Conservation (phyloP, 2,888 invertebrate genomes). For the Melieria picta region DNA sequence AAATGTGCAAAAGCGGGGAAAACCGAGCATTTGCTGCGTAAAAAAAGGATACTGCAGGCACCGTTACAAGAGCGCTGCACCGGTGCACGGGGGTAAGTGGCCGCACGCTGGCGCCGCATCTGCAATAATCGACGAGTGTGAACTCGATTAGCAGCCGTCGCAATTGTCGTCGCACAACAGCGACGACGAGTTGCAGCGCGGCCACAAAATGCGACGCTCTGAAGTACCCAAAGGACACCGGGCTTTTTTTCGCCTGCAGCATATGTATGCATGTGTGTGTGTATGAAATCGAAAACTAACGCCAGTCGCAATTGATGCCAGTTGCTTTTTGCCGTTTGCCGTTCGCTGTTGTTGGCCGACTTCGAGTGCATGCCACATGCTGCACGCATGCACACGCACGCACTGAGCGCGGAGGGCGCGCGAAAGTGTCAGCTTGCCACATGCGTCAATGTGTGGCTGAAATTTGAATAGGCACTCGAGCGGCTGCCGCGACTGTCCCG, state of each 20-base stretch:
- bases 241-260: too few relatives aligned
- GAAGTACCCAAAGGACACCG: slow-evolving; percentile 10
- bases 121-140: slow-evolving; percentile 9
- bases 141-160: slow-evolving; percentile 25
- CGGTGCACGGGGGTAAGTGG: not conserved
- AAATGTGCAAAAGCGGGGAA: not conserved
- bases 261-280: not conserved
- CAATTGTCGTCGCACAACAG: slow-evolving; percentile 3
- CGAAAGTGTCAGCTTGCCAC: slow-evolving; percentile 20
- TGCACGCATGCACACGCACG: not conserved
- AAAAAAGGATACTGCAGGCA: slow-evolving; percentile 12
- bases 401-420: not conserved
- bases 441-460: slow-evolving; percentile 8
- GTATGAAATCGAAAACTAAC: not conserved
- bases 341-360: not conserved
- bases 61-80: not conserved
- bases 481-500: not conserved
- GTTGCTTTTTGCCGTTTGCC: too few relatives aligned
- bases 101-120: slow-evolving; percentile 3
- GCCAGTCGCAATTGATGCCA: slow-evolving; percentile 10
- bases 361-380: slow-evolving; percentile 24
- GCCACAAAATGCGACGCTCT: not conserved
- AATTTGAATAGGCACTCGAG: slow-evolving; percentile 16
- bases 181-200: not conserved
- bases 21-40: slow-evolving; percentile 29